phyloP scores from a whole-genome alignment of 53 echinoderm and acorn worm genomes.

The Luidia sarsii region DNA sequence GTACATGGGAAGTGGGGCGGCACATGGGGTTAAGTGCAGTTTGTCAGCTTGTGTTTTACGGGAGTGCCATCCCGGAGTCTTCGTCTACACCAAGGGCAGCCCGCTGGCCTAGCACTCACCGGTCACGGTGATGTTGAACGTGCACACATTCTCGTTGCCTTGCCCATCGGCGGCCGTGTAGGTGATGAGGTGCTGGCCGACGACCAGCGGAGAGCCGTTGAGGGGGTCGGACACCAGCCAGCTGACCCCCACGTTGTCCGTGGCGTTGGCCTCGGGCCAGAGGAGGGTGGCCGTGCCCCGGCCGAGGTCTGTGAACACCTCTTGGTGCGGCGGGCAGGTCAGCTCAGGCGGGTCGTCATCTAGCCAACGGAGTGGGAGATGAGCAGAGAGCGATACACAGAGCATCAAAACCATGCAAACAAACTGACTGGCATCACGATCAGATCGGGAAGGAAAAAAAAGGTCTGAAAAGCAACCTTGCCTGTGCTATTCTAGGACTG shows the following conservation, averaged over 20 bases:
- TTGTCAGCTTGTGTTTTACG: too few species aligned
- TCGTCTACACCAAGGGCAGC: too few species aligned
- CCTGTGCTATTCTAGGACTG: too few species aligned
- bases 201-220: not conserved
- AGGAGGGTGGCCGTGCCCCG: not conserved
- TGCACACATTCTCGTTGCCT: slow-evolving; percentile 16
- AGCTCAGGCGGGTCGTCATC: not conserved
- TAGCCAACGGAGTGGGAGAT: too few species aligned
- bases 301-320: not conserved
- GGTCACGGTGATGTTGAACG: slow-evolving; percentile 22
- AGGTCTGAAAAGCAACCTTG: too few species aligned
- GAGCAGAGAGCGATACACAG: too few species aligned
- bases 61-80: too few species aligned
- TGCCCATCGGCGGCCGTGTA: slow-evolving; percentile 24
- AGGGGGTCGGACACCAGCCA: slow-evolving; percentile 2
- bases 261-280: slow-evolving; percentile 1
- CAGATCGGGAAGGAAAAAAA: too few species aligned
- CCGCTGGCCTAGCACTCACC: slow-evolving; percentile 24
- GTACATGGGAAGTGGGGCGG: too few species aligned
- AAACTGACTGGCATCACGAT: too few species aligned
- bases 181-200: slow-evolving; percentile 7
- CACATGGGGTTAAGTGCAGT: too few species aligned
- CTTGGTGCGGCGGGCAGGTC: not conserved
- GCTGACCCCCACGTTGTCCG: not conserved
- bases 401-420: too few species aligned